Conservation (phyloP, 2,888 invertebrate genomes). For the Dolichomitus sp. region DNA sequence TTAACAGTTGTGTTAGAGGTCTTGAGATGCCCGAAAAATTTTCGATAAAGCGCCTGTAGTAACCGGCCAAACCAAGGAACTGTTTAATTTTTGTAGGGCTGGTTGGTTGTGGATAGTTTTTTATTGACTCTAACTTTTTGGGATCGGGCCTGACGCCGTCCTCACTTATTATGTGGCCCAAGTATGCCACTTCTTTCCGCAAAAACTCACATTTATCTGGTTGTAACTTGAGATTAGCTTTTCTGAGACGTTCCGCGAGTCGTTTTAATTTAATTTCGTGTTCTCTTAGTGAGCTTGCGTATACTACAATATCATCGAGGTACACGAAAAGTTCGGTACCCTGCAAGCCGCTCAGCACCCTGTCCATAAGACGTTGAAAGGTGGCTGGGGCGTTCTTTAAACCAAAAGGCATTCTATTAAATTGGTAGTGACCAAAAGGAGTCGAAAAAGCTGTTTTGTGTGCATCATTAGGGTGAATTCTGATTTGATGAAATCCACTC, state of each 20-base stretch:
- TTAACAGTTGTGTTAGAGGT: conserved; percentile 54
- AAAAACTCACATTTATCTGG: conserved; percentile 74
- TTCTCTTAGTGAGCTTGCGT: conserved; percentile 25
- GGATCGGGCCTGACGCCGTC: conserved; percentile 75
- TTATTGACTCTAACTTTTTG: conserved; percentile 67
- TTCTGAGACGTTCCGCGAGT: conserved; percentile 31
- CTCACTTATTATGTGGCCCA: conserved; percentile 73
- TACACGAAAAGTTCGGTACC: conserved; percentile 41
- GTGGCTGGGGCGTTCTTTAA: conserved; percentile 56
- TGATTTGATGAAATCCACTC: conserved; percentile 46
- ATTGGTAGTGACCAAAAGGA: conserved; percentile 41
- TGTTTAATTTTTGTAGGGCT: conserved; percentile 68
- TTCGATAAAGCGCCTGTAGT: conserved; percentile 78
- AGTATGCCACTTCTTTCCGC: conserved; percentile 71
- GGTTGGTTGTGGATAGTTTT: conserved; percentile 69
- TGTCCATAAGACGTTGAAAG: conserved; percentile 59
- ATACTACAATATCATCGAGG: conserved; percentile 54
- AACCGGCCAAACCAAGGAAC: conserved; percentile 77
- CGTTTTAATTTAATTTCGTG: conserved; percentile 35
- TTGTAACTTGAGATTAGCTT: conserved; percentile 62
- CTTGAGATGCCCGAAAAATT: conserved; percentile 66
- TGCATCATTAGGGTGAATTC: conserved; percentile 22
- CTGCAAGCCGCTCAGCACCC: conserved; percentile 18
- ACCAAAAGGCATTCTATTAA: conserved; percentile 55
- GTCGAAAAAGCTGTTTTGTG: conserved; percentile 49